Percentiles rank a stretch among this genome's conserved stretches.
Conservation (phyloP, 1,140 invertebrate species). For the Bombus confusus region DNA sequence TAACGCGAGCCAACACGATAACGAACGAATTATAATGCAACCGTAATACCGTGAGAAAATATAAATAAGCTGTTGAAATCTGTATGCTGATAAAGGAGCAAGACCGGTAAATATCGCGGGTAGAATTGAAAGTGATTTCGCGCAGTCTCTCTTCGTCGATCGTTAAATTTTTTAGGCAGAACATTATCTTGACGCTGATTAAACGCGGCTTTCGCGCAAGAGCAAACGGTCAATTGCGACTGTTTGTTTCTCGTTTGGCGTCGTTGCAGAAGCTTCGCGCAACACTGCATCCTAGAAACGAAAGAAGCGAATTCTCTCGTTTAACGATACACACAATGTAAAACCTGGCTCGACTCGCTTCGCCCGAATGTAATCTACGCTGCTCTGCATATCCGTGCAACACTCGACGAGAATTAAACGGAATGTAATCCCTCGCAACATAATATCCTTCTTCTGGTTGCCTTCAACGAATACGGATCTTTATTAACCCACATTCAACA, state of each 20-base stretch:
- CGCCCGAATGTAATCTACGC: not conserved
- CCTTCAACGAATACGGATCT: slow-evolving; percentile 7
- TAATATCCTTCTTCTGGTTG: not conserved
- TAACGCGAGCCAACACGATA: too few relatives aligned
- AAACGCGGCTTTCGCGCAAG: slow-evolving; percentile 2
- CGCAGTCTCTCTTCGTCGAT: not conserved
- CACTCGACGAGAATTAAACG: not conserved
- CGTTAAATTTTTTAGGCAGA: slow-evolving; percentile 12
- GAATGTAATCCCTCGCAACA: too few relatives aligned
- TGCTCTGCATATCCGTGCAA: not conserved
- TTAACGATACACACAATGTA: not conserved
- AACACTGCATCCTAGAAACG: not conserved
- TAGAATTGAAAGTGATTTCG: not conserved
- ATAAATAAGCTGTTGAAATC: too few relatives aligned
- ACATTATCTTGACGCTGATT: slow-evolving; percentile 19
- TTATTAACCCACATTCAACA: slow-evolving; percentile 11
- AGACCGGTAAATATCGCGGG: not conserved
- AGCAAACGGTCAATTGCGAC: slow-evolving; percentile 30
- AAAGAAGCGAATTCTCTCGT: not conserved
- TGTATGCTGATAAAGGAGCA: not conserved
- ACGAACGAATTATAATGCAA: too few relatives aligned
- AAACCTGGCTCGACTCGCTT: not conserved
- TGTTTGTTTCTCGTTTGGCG: slow-evolving; percentile 48
- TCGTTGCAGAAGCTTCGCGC: slow-evolving; percentile 23
- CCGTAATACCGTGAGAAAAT: too few relatives aligned